Evolutionary conservation across 2,888 invertebrate genomes (phyloP).

Genomic region (Eledone cirrhosa): DNA sequence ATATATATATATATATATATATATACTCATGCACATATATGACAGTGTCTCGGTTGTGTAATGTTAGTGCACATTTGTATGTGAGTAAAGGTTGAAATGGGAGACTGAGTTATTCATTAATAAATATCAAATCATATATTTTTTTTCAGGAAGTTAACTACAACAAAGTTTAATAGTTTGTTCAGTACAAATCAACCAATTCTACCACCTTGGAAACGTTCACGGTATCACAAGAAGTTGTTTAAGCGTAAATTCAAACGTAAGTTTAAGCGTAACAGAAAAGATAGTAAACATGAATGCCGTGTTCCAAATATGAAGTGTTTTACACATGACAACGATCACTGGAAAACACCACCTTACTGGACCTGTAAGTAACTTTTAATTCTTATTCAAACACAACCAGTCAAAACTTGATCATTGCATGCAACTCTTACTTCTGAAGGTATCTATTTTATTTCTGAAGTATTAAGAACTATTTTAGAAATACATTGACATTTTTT

Average conservation of each 20-base stretch:
- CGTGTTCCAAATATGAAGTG: slow-evolving; percentile 38
- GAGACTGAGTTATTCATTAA: too few species aligned
- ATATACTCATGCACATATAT: too few species aligned
- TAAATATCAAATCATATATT: too few species aligned
- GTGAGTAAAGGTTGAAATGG: too few species aligned
- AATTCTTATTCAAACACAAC: background rate
- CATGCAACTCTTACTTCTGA: too few species aligned
- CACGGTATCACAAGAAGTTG: background rate
- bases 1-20: too few species aligned
- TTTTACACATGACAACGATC: slow-evolving; percentile 74
- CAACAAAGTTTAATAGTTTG: slow-evolving; percentile 1
- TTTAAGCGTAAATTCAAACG: background rate
- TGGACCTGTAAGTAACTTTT: slow-evolving; percentile 77
- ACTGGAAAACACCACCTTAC: slow-evolving; percentile 94
- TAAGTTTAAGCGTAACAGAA: slow-evolving; percentile 5
- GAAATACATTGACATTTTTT: too few species aligned
- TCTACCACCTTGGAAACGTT: slow-evolving; percentile 8
- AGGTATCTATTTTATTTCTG: too few species aligned
- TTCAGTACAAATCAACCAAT: background rate
- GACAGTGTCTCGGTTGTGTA: too few species aligned
- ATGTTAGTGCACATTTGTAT: too few species aligned
- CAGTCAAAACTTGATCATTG: too few species aligned
- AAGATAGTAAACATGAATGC: slow-evolving; percentile 35
- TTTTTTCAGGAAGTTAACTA: slow-evolving; percentile 18
- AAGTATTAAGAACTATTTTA: too few species aligned